Conservation (phyloP, 1,140 invertebrate species). For the Meloidogyne exigua region DNA sequence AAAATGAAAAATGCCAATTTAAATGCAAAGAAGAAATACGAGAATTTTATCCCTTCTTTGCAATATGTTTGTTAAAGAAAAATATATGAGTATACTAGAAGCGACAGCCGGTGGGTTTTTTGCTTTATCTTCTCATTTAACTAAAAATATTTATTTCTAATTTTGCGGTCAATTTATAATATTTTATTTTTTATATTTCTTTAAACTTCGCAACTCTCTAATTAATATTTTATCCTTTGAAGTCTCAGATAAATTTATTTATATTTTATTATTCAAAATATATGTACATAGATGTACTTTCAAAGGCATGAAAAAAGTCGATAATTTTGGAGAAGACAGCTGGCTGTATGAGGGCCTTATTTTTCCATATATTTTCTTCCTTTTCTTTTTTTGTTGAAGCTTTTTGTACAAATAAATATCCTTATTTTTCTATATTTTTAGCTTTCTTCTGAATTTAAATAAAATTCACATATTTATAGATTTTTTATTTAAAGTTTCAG, state of each 20-base stretch:
- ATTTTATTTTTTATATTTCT: not conserved
- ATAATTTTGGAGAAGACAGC: not conserved
- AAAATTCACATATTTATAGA: not conserved
- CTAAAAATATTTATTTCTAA: not conserved
- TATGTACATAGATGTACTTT: too few relatives aligned
- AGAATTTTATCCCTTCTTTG: not conserved
- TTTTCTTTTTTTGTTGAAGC: not conserved
- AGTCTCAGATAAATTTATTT: not conserved
- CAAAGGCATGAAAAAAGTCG: slow-evolving; percentile 1
- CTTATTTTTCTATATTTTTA: not conserved
- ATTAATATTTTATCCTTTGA: not conserved
- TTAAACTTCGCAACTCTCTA: not conserved
- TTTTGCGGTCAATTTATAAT: not conserved
- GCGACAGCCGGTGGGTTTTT: not conserved
- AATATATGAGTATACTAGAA: not conserved
- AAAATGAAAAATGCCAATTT: not conserved
- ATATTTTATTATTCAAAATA: not conserved
- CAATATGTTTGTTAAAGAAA: slow-evolving; percentile 1
- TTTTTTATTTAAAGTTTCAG: not conserved
- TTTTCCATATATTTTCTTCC: not conserved
- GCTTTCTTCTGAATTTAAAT: not conserved
- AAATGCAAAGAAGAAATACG: not conserved
- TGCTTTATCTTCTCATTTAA: not conserved
- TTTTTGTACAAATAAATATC: not conserved
- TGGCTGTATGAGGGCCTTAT: not conserved